Conservation (phyloP, 2,797 vertebrate species). For the Dryobates pubescens region DNA sequence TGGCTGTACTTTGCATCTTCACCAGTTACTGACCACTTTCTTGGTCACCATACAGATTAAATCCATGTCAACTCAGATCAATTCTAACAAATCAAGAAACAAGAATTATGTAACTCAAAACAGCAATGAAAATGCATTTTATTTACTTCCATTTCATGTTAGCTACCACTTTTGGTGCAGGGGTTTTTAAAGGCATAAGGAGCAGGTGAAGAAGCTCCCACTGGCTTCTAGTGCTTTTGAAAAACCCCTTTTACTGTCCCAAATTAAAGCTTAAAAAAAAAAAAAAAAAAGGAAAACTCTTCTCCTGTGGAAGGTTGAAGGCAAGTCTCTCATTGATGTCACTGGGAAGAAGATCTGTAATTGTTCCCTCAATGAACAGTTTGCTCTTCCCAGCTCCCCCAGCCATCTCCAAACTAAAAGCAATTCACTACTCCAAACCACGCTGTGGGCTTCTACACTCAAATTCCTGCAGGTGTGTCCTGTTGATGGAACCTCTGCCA, state of each 20-base stretch:
- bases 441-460: constrained; percentile 20
- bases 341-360: constrained; percentile 31
- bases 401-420: constrained; percentile 34
- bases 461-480: constrained; percentile 12
- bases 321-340: constrained; percentile 61
- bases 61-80: constrained; percentile 39
- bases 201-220: constrained; percentile 25
- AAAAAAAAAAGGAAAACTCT: not conserved
- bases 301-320: constrained; percentile 49
- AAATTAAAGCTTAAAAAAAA: constrained; percentile 57
- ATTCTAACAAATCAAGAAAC: constrained; percentile 61
- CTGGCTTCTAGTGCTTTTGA: constrained; percentile 51
- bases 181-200: constrained; percentile 59
- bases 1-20: not conserved
- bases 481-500: constrained; percentile 38
- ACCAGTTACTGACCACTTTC: not conserved
- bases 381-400: constrained; percentile 40
- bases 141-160: constrained; percentile 65
- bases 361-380: constrained; percentile 57
- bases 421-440: constrained; percentile 52
- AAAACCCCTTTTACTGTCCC: constrained; percentile 53
- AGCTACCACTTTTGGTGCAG: constrained; percentile 47
- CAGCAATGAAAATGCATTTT: constrained; percentile 70
- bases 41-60: constrained; percentile 17
- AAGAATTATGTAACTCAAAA: constrained; percentile 66